Conservation (phyloP, 2,113 vertebrate species). For the Pseudopodoces humilis region DNA sequence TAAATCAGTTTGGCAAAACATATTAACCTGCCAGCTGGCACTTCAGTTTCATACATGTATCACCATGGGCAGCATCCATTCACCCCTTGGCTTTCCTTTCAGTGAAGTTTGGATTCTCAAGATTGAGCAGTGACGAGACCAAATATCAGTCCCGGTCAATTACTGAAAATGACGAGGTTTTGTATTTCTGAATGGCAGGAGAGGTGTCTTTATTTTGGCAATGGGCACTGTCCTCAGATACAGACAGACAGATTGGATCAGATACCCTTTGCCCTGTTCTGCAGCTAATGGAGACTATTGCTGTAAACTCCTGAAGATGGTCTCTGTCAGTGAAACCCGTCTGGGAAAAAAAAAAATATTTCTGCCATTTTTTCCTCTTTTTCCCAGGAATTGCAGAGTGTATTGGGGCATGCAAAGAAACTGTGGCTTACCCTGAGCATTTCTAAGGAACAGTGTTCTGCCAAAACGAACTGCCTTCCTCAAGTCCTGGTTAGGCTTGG, state of each 20-base stretch:
- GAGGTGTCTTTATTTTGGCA: background rate
- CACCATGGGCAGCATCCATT: background rate
- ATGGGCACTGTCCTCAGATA: background rate
- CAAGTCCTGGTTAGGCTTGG: constrained; percentile 34
- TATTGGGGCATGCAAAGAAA: background rate
- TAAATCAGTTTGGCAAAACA: background rate
- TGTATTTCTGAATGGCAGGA: background rate
- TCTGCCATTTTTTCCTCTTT: background rate
- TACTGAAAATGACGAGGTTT: background rate
- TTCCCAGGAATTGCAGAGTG: background rate
- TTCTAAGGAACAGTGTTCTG: background rate
- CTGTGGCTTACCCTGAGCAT: background rate
- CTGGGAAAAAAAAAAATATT: background rate
- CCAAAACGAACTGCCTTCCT: background rate
- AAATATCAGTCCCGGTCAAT: background rate
- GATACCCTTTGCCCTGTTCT: background rate
- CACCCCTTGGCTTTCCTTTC: background rate
- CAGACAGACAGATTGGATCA: background rate
- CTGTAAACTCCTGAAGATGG: background rate
- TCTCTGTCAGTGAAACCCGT: background rate
- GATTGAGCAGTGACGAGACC: background rate
- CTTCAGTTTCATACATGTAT: background rate
- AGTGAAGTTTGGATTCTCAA: background rate
- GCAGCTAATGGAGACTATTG: background rate
- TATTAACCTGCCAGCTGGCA: background rate